These are phyloP conservation scores for Imbricaverruca yamaguchii DNA, from an alignment of 2,888 invertebrate species.

Conservation along the genomic window DNA sequence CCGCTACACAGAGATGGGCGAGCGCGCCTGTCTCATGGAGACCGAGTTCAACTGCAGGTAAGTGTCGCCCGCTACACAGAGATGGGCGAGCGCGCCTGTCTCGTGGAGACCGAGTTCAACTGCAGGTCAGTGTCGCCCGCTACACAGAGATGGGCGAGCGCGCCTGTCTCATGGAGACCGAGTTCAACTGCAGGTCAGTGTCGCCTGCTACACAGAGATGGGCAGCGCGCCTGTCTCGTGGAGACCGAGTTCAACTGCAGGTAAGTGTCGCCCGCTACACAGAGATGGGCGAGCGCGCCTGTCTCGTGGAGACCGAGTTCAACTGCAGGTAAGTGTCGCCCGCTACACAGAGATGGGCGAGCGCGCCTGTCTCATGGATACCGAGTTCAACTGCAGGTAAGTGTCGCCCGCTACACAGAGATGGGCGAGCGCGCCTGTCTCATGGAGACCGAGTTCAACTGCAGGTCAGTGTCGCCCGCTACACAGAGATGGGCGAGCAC, in stretches of 20 bases:
- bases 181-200: conserved; percentile 43
- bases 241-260: conserved; percentile 47
- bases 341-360: too few relatives aligned
- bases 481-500: too few relatives aligned
- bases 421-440: conserved; percentile 42
- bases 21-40: conserved; percentile 47
- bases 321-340: conserved; percentile 43
- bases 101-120: conserved; percentile 47
- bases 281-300: conserved; percentile 38
- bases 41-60: conserved; percentile 44
- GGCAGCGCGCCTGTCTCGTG: conserved; percentile 46
- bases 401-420: too few relatives aligned
- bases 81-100: conserved; percentile 46
- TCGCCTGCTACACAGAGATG: too few relatives aligned
- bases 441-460: conserved; percentile 47
- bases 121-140: conserved; percentile 36
- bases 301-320: conserved; percentile 47
- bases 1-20: not conserved
- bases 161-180: conserved; percentile 46
- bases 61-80: conserved; percentile 41
- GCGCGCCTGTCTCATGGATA: conserved; percentile 47
- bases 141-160: conserved; percentile 33
- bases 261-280: too few relatives aligned
- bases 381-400: conserved; percentile 44
- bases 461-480: conserved; percentile 40